Evolutionary conservation across 2,888 invertebrate species (phyloP).

Genomic region (Mesoligia furuncula): DNA sequence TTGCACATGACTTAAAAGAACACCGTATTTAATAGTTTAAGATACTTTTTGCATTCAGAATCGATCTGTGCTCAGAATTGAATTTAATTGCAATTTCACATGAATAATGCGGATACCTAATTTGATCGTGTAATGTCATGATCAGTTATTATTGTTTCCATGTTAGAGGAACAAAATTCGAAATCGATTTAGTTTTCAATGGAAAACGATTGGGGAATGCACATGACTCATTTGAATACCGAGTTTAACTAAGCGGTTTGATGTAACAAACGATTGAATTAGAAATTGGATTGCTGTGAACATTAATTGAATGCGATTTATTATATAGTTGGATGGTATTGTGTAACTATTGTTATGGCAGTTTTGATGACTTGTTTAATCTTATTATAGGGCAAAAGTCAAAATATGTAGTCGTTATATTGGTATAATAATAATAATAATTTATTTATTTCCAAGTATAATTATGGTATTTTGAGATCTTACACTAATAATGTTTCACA

Average conservation of each 20-base stretch:
- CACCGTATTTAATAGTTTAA: not conserved
- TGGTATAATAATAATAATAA: too few species aligned
- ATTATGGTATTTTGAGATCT: too few species aligned
- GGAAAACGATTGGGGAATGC: conserved; percentile 24
- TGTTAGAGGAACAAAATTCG: conserved; percentile 28
- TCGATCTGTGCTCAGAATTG: conserved; percentile 7
- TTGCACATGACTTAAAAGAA: conserved; percentile 40
- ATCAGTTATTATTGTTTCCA: conserved; percentile 35
- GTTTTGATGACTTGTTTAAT: not conserved
- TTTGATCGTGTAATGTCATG: conserved; percentile 31
- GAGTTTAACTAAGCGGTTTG: conserved; percentile 36
- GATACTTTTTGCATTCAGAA: conserved; percentile 10
- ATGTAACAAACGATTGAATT: conserved; percentile 40
- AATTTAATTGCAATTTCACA: conserved; percentile 22
- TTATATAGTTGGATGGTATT: not conserved
- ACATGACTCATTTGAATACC: conserved; percentile 33
- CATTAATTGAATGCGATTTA: conserved; percentile 14
- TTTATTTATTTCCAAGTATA: too few species aligned
- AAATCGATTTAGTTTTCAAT: conserved; percentile 51
- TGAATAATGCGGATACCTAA: conserved; percentile 9
- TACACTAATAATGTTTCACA: too few species aligned
- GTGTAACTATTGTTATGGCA: not conserved
- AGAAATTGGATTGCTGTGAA: conserved; percentile 20
- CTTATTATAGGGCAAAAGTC: not conserved
- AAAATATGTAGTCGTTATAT: not conserved